Evolutionary conservation across 1,140 invertebrate genomes (phyloP), one percentile per base, ranked within the genome.

Genomic region (Bombus vancouverensis): DNA sequence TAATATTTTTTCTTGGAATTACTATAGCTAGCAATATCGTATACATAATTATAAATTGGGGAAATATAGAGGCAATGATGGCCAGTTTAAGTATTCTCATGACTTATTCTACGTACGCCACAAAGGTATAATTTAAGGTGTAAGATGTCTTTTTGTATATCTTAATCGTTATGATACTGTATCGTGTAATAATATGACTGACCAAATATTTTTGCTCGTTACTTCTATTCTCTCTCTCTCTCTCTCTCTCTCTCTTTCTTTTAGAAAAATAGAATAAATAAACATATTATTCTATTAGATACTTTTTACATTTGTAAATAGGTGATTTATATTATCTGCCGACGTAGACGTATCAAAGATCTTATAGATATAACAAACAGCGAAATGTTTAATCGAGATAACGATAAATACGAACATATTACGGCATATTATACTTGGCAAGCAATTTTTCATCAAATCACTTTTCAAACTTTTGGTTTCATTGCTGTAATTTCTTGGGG

Each of bases 391-490:
- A 86, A 15, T 37, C 70, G 79, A 6, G 22, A 93, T 13, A 90
- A 91, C 57, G 25, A 81, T 13, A 83, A 88, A 34, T 85, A 92
- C n/a, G 73, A 92, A 39, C 37, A 71, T 28, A 70, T 92, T 0
- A 18, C 91, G 32, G 85, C 66, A 13, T 68, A 18, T 18, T 93
- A 93, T 37, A 76, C 91, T 15, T 92, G 92, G 92, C 80, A 90
- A n/a, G 91, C 92, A 25, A 83, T 93, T 37, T 87, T 92, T 44
- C 92, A 93, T 83, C 89, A 93, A 62, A 68, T 77, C 1, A 47
- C 53, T 22, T 93, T 91, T 88, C 92, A 93, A 68, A 90, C 82
- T n/a, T 89, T 92, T 66, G 92, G 90, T 0, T 44, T 65, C 0
- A 73, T 90, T 0, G 85, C 90, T 1, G 75, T 91, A 6, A 62